Conservation (phyloP, 2,888 invertebrate genomes). For the Eristalis arbustorum region DNA sequence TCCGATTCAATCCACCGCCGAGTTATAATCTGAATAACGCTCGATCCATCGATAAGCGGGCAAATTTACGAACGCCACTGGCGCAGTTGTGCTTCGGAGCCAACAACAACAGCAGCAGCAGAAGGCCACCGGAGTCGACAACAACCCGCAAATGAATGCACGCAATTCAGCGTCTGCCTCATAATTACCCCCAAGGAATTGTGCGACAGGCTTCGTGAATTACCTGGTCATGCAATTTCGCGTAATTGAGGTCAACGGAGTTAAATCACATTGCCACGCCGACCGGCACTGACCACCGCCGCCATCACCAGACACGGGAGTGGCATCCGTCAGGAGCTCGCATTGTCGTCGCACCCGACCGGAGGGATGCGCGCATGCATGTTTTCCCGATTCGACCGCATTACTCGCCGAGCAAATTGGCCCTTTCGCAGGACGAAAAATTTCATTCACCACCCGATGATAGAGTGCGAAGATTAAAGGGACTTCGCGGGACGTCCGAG, state of each 20-base stretch:
- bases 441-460: conserved; percentile 50
- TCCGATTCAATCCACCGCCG: conserved; percentile 15
- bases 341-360: not conserved
- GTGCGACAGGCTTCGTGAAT: conserved; percentile 51
- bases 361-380: conserved; percentile 14
- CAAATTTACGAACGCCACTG: conserved; percentile 19
- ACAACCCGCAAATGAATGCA: conserved; percentile 55
- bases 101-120: not conserved
- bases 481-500: conserved; percentile 2
- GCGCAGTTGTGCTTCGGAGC: not conserved
- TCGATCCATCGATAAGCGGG: conserved; percentile 38
- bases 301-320: not conserved
- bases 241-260: conserved; percentile 64
- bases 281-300: not conserved
- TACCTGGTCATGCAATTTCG: conserved; percentile 66
- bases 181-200: conserved; percentile 64
- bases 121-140: not conserved
- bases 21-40: conserved; percentile 38
- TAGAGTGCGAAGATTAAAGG: conserved; percentile 58
- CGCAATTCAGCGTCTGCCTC: conserved; percentile 47
- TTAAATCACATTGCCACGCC: conserved; percentile 58
- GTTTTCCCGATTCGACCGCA: conserved; percentile 56
- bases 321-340: conserved; percentile 12
- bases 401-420: conserved; percentile 62
- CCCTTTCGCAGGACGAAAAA: conserved; percentile 52